A percentile compares a stretch with the other conserved stretches of the same genome.
phyloP scores from a whole-genome alignment of 2,113 vertebrate genomes.

The Glaucidium brasilianum region DNA sequence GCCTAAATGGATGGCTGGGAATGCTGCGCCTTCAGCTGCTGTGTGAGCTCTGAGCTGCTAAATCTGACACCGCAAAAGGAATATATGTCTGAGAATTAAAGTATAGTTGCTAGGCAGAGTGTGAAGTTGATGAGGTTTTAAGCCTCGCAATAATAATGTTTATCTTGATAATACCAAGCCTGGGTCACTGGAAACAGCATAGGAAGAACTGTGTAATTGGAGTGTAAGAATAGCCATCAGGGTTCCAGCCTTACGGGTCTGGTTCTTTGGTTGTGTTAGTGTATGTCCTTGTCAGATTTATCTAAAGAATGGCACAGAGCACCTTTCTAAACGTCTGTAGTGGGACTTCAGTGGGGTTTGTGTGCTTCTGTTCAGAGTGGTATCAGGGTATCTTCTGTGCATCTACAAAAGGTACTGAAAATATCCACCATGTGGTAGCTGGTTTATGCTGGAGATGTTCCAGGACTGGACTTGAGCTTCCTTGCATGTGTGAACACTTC shows the following conservation, averaged over 20 bases:
- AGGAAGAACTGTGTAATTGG: not conserved
- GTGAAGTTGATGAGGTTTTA: conserved; percentile 4
- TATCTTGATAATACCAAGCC: conserved; percentile 6
- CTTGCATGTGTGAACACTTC: not conserved
- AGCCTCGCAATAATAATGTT: conserved; percentile 16
- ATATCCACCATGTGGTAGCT: fast-evolving
- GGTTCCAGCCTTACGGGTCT: not conserved
- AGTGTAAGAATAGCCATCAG: not conserved
- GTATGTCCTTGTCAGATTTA: not conserved
- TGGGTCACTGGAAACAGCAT: not conserved
- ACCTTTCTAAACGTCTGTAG: not conserved
- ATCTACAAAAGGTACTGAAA: not conserved
- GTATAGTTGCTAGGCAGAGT: not conserved
- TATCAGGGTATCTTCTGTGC: not conserved
- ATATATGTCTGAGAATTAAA: not conserved
- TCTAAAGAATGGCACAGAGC: not conserved
- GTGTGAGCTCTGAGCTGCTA: not conserved
- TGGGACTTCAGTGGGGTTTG: not conserved
- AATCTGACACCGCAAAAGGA: not conserved
- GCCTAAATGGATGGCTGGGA: not conserved
- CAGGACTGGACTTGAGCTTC: not conserved
- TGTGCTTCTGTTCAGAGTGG: not conserved
- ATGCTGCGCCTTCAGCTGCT: not conserved
- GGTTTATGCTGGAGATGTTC: not conserved
- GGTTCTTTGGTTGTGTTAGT: not conserved